phyloP scores from a whole-genome alignment of 2,888 invertebrate genomes.

The Helobdella robusta region DNA sequence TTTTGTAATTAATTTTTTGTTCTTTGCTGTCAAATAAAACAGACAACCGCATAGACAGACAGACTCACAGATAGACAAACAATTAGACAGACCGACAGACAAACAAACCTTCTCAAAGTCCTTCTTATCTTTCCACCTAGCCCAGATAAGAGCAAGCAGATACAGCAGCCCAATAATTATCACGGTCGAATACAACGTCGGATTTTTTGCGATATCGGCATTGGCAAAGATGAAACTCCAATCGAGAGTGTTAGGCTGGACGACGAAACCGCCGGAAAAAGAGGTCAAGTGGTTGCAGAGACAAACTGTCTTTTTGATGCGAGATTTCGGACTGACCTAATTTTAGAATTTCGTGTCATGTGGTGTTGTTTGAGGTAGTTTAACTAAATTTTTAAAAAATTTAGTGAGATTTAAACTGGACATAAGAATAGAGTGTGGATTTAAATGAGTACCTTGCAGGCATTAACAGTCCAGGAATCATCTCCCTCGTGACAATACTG shows the following conservation, averaged over 20 bases:
- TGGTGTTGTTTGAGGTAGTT: background rate
- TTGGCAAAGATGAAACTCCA: conserved; percentile 52
- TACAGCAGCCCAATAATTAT: conserved; percentile 47
- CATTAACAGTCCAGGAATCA: conserved; percentile 28
- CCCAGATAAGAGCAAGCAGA: conserved; percentile 49
- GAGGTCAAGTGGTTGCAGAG: conserved; percentile 49
- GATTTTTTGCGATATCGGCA: conserved; percentile 50
- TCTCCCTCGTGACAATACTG: conserved; percentile 36
- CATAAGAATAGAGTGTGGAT: background rate
- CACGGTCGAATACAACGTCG: conserved; percentile 51
- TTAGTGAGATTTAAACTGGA: no score
- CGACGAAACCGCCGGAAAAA: conserved; percentile 51
- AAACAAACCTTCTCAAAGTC: conserved; percentile 49
- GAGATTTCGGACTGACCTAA: conserved; percentile 35
- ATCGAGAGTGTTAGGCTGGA: conserved; percentile 52
- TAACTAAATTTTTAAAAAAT: no score
- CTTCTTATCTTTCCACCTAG: conserved; percentile 49
- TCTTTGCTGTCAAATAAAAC: no score
- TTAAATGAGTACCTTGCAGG: no score
- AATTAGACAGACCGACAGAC: no score
- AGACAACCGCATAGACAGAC: no score
- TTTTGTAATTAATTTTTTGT: no score
- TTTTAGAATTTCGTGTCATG: background rate
- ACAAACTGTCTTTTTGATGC: conserved; percentile 37
- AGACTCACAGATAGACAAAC: no score